Percentiles rank a stretch among this genome's conserved stretches.
These are phyloP conservation scores for Triops longicaudatus DNA, from an alignment of 1,140 invertebrate species.

Conservation along the genomic window DNA sequence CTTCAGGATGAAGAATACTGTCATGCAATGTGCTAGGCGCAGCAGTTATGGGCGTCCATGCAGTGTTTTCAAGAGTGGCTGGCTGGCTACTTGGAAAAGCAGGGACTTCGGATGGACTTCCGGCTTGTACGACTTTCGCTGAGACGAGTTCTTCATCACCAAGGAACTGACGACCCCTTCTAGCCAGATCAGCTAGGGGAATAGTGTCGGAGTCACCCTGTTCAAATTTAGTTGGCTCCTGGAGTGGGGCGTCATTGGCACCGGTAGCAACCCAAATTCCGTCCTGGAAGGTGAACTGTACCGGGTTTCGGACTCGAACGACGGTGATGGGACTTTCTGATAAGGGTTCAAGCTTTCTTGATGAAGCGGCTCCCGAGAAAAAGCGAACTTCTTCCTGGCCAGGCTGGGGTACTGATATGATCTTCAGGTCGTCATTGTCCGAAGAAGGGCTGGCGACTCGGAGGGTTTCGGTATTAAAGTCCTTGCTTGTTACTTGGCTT, in stretches of 20 bases:
- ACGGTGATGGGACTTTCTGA: neutral
- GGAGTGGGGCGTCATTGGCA: neutral
- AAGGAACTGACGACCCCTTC: neutral
- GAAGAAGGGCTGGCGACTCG: neutral
- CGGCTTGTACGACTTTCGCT: neutral
- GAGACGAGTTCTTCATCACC: neutral
- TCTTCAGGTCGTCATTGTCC: conserved; percentile 20
- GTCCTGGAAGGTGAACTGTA: neutral
- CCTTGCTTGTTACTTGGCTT: neutral
- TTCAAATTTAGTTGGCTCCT: neutral
- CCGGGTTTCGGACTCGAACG: neutral
- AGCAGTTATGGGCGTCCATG: neutral
- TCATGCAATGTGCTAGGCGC: neutral
- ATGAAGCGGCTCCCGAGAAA: conserved; percentile 9
- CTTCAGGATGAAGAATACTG: neutral
- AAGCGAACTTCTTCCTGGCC: conserved; percentile 29
- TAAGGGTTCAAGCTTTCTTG: neutral
- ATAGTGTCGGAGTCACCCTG: neutral
- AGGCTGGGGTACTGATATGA: conserved; percentile 27
- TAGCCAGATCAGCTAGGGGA: neutral
- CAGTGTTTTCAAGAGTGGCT: neutral
- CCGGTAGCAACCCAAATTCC: neutral
- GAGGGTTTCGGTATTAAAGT: neutral
- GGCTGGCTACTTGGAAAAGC: neutral
- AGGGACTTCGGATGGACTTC: neutral